Evolutionary conservation across 2,797 vertebrate genomes (phyloP).

Genomic region (Chanos chanos): DNA sequence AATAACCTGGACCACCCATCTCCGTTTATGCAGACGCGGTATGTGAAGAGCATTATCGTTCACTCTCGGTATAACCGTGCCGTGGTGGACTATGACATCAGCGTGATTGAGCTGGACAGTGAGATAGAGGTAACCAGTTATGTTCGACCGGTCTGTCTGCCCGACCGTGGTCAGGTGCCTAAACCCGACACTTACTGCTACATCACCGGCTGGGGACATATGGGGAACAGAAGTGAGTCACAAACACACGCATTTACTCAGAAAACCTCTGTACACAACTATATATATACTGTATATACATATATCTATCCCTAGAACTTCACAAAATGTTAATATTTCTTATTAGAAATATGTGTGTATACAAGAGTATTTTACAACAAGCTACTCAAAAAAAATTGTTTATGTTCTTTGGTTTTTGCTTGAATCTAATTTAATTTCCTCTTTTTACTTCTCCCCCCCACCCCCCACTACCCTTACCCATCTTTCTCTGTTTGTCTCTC

Average conservation of each 20-base stretch:
- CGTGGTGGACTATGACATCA: slow-evolving; percentile 94
- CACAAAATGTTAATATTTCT: no score
- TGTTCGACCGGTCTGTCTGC: slow-evolving; percentile 86
- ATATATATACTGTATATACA: not conserved
- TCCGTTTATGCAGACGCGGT: slow-evolving; percentile 77
- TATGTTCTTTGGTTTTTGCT: no score
- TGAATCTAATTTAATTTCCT: no score
- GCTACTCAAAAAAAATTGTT: no score
- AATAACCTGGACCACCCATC: slow-evolving; percentile 91
- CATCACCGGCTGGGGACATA: slow-evolving; percentile 96
- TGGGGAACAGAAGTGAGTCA: slow-evolving; percentile 88
- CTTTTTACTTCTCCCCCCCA: not conserved
- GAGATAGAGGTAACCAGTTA: slow-evolving; percentile 76
- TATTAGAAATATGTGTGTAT: no score
- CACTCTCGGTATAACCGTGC: slow-evolving; percentile 91
- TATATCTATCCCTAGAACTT: no score
- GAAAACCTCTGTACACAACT: no score
- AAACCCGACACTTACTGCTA: slow-evolving; percentile 88
- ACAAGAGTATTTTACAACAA: no score
- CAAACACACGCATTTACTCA: slow-evolving; percentile 1
- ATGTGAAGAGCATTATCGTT: slow-evolving; percentile 80
- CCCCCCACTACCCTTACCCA: not conserved
- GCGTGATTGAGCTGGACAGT: slow-evolving; percentile 81
- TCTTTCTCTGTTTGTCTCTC: not conserved
- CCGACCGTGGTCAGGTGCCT: slow-evolving; percentile 65